These are phyloP conservation scores for Rattus norvegicus DNA, from an alignment of 2,113 vertebrate species.

Conservation along the genomic window GRCr8 NC_086024.1:132581001-132581500, in stretches of 20 bases:
- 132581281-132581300: not conserved
- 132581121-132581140: not conserved
- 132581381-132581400: not conserved
- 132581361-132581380: not conserved
- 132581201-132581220: not conserved
- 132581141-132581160: fast-evolving
- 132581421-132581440: not conserved
- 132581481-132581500: not conserved
- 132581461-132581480: not conserved
- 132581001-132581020: not conserved
- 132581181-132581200: not conserved
- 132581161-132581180: not conserved
- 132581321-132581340: not conserved
- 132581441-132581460: not conserved
- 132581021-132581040: not conserved
- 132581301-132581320: not conserved
- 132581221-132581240: not conserved
- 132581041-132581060: no score
- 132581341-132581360: not conserved
- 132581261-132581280: not conserved
- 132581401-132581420: not conserved
- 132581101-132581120: not conserved
- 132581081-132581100: not conserved
- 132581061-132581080: no score
- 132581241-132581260: not conserved